These are phyloP conservation scores for Harpagus bidentatus DNA, from an alignment of 2,113 vertebrate genomes.

Conservation along the genomic window DNA sequence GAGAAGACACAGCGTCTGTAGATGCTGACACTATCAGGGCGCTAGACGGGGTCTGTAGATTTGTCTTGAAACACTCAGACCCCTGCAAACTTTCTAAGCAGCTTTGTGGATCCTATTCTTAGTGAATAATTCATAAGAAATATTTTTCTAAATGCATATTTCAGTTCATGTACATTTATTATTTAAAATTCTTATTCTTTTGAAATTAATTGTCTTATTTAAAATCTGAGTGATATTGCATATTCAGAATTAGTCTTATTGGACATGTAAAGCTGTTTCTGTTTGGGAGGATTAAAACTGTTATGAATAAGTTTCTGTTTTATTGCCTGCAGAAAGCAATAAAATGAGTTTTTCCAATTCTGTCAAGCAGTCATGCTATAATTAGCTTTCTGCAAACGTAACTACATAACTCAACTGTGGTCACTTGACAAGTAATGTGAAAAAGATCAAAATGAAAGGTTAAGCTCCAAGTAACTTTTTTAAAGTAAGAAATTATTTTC, in stretches of 20 bases:
- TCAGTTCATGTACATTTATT: background rate
- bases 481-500: background rate
- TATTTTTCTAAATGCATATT: background rate
- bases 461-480: background rate
- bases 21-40: background rate
- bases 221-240: background rate
- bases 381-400: background rate
- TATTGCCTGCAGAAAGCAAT: background rate
- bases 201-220: background rate
- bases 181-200: background rate
- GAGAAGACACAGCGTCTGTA: background rate
- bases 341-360: background rate
- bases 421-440: background rate
- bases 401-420: background rate
- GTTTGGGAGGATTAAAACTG: background rate
- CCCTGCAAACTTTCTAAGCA: background rate
- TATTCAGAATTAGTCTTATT: background rate
- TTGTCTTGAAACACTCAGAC: background rate
- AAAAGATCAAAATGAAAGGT: background rate
- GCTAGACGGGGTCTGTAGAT: background rate
- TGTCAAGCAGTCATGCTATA: background rate
- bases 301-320: background rate
- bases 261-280: background rate
- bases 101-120: background rate
- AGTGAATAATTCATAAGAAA: background rate